Evolutionary conservation across 2,113 vertebrate species (phyloP), one percentile per base, ranked within the genome.

Genomic region (Ophthalmolycus amberensis): DNA sequence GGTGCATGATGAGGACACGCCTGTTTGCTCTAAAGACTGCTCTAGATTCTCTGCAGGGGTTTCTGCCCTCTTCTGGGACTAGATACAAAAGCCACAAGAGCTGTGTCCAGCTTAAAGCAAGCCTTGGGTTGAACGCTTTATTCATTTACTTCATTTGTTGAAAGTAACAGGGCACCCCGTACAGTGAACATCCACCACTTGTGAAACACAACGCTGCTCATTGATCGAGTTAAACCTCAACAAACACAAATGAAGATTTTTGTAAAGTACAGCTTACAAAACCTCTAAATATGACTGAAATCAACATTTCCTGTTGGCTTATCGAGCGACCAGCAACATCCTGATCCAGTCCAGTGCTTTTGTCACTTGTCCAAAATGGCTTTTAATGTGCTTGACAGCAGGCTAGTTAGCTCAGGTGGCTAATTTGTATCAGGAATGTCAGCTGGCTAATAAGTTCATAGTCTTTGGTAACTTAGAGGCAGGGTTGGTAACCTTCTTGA

Each of bases 61-160:
- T 94, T 93, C 93, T 93, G 94, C 91, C 93, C 94, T 95, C 94
- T 92, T 95, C 95, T 95, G 90, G 83, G 95, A 95, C 95, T 95
- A 95, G 94, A 95, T 95, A 95, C 95, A 95, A 93, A 93, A 95
- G 92, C 93, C 95, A 95, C 94, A 95, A 95, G 85, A 93, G 88
- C 93, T 94, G 91, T 95, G 91, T 95, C 93, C 90, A 92, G 93
- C 91, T 94, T 92, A 93, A 93, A 95, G 92, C 94, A 90, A 78
- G 93, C 93, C 94, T 94, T 77, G 37, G 80, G 42, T 63, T 54
- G 34, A 85, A 82, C 20, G 25, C 42, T 86, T 71, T 69, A 48
- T 65, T 54, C 34, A 81, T 90, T 75, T 56, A 29, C 34, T 56
- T 16, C 29, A 37, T 32, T 72, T 70, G 65, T 32, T 71, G 72